phyloP scores from a whole-genome alignment of 2,113 vertebrate species.

The Bettongia penicillata region DNA sequence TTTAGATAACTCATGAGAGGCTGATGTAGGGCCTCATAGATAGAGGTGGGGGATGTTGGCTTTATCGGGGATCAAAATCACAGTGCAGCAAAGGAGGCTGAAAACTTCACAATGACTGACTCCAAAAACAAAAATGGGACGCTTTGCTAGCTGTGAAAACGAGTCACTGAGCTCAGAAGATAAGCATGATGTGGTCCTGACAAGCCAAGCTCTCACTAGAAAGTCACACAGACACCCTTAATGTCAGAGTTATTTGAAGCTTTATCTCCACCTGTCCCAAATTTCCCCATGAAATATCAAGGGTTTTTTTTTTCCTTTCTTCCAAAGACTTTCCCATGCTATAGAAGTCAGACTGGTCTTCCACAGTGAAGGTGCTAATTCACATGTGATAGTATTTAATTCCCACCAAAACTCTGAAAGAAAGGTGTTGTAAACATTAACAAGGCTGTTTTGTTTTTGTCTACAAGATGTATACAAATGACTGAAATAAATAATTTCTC shows the following conservation, averaged over 20 bases:
- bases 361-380: not conserved
- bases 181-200: not conserved
- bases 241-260: not conserved
- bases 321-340: not conserved
- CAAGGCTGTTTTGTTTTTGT: not conserved
- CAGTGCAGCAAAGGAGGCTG: not conserved
- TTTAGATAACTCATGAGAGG: not conserved
- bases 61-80: not conserved
- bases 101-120: not conserved
- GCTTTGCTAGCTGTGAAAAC: not conserved
- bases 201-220: not conserved
- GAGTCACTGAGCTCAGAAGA: not conserved
- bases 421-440: not conserved
- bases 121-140: not conserved
- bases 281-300: not conserved
- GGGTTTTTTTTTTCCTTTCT: not conserved
- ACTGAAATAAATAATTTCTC: too few relatives aligned
- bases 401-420: not conserved
- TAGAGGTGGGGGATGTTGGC: rapidly evolving
- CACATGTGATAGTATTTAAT: not conserved
- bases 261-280: not conserved
- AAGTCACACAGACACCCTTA: rapidly evolving
- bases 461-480: not conserved
- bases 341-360: not conserved
- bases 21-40: not conserved